phyloP scores from a whole-genome alignment of 1,140 invertebrate species.

The Orchestia grillus region DNA sequence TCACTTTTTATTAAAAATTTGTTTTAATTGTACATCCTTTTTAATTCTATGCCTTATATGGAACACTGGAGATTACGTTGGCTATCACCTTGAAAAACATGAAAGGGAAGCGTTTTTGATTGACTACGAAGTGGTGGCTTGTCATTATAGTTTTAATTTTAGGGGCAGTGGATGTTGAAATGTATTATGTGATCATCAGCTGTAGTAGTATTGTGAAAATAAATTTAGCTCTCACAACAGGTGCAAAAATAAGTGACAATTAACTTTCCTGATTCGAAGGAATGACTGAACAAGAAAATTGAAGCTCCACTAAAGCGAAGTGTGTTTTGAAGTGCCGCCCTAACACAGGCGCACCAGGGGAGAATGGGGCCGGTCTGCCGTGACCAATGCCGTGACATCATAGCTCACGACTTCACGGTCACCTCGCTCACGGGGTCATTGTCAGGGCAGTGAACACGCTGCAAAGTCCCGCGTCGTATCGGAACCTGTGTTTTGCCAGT shows the following conservation, averaged over 20 bases:
- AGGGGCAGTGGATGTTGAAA: neutral
- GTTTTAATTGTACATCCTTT: too few species aligned
- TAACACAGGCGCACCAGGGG: neutral
- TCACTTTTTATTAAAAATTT: too few species aligned
- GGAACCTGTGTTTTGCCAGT: neutral
- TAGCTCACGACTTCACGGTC: conserved; percentile 51
- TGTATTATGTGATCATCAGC: neutral
- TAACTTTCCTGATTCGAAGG: neutral
- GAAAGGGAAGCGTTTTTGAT: too few species aligned
- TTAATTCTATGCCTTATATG: too few species aligned
- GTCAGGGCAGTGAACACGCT: neutral
- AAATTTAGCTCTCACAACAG: neutral
- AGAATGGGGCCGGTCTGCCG: neutral
- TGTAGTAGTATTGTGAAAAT: neutral
- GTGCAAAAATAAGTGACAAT: neutral
- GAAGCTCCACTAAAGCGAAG: neutral
- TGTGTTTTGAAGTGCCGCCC: neutral
- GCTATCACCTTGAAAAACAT: too few species aligned
- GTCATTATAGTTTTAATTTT: neutral
- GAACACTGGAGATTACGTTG: too few species aligned
- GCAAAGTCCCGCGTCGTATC: neutral
- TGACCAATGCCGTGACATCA: conserved; percentile 53
- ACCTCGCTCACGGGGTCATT: conserved; percentile 3
- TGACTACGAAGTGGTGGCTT: neutral
- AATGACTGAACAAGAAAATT: neutral